Evolutionary conservation across 2,888 invertebrate species (phyloP).

Genomic region (Cerceris ruficornis): DNA sequence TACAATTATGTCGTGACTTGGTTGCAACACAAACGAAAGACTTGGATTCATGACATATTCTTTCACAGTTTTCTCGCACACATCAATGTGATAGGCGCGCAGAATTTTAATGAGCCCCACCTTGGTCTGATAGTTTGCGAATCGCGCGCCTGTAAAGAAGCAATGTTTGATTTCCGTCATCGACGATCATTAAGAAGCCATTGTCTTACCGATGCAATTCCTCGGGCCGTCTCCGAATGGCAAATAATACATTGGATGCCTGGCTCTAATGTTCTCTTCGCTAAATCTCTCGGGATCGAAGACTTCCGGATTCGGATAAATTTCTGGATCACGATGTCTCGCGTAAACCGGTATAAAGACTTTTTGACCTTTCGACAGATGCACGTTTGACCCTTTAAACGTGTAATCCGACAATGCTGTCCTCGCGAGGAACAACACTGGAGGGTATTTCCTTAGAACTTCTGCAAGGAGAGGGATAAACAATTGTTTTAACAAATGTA

Average conservation of each 20-base stretch:
- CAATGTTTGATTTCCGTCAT: background rate
- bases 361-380: conserved; percentile 56
- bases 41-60: background rate
- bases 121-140: conserved; percentile 77
- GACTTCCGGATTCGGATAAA: conserved; percentile 70
- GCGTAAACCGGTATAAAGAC: conserved; percentile 63
- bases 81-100: conserved; percentile 74
- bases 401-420: conserved; percentile 64
- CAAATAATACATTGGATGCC: conserved; percentile 69
- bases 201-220: conserved; percentile 74
- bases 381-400: conserved; percentile 64
- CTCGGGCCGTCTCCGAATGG: conserved; percentile 77
- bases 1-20: background rate
- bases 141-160: conserved; percentile 64
- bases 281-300: conserved; percentile 74
- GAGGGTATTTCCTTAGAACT: conserved; percentile 82
- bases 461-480: conserved; percentile 68
- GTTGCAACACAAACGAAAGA: background rate
- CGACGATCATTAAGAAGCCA: background rate
- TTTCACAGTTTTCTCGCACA: conserved; percentile 49
- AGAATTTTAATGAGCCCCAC: conserved; percentile 77
- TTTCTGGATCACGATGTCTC: conserved; percentile 66
- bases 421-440: conserved; percentile 74
- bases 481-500: background rate
- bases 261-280: conserved; percentile 55